Conservation (phyloP, 1,140 invertebrate genomes). For the Brachionus rotundiformis region DNA sequence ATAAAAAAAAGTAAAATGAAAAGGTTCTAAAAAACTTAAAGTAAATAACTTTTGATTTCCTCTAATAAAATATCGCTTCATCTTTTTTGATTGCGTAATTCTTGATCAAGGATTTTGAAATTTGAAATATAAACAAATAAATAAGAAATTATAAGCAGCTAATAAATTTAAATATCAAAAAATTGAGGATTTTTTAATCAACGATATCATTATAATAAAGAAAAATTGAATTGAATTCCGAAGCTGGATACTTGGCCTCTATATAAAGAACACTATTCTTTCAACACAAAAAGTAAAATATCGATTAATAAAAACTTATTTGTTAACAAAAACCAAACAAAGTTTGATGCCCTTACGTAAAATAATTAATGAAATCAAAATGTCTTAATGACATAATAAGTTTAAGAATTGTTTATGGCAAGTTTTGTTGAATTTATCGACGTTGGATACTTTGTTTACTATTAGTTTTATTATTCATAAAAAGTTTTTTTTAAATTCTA, state of each 20-base stretch:
- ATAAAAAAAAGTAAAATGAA: neutral
- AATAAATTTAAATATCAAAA: neutral
- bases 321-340: neutral
- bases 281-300: neutral
- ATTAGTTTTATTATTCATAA: neutral
- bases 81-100: neutral
- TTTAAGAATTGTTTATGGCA: constrained; percentile 2
- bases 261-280: neutral
- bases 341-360: neutral
- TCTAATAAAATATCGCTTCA: neutral
- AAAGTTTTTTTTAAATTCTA: neutral
- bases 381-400: constrained; percentile 4
- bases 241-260: neutral
- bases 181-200: neutral
- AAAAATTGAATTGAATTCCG: neutral
- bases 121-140: neutral
- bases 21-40: neutral
- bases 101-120: neutral
- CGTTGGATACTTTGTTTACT: constrained; percentile 1
- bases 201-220: neutral
- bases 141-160: neutral
- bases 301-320: neutral
- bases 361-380: constrained; percentile 12
- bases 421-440: neutral
- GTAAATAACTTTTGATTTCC: neutral